Conservation (phyloP, 2,888 invertebrate species). For the Ferdinandea cuprea region DNA sequence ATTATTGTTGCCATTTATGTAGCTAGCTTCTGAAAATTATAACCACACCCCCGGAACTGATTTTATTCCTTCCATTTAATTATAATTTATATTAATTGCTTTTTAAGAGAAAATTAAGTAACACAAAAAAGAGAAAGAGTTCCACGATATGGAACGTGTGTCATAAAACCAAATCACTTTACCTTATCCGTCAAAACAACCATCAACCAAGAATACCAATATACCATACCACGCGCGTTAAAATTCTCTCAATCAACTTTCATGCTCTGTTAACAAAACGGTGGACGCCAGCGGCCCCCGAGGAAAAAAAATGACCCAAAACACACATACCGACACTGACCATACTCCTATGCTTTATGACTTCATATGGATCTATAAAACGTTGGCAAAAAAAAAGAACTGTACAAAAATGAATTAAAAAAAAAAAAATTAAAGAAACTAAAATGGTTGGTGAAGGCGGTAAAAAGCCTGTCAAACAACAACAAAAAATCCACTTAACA, state of each 20-base stretch:
- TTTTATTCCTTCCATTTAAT: neutral
- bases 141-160: constrained; percentile 30
- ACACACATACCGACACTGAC: constrained; percentile 20
- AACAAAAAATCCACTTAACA: constrained; percentile 51
- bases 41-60: neutral
- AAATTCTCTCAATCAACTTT: constrained; percentile 41
- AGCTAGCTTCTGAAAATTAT: no score
- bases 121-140: constrained; percentile 18
- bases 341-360: neutral
- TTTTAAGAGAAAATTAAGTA: constrained; percentile 46
- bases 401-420: no score
- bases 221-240: constrained; percentile 9
- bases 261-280: constrained; percentile 56
- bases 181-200: constrained; percentile 6
- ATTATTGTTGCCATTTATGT: no score
- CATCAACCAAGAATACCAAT: neutral
- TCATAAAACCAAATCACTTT: constrained; percentile 42
- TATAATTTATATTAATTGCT: constrained; percentile 40
- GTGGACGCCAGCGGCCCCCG: neutral
- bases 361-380: no score
- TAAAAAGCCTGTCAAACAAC: constrained; percentile 1
- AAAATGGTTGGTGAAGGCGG: neutral
- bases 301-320: constrained; percentile 42
- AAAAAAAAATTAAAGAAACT: no score
- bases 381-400: no score